Base-by-base conservation (phyloP, 2,888 invertebrate species). In the Drosophila pegasa region DNA sequence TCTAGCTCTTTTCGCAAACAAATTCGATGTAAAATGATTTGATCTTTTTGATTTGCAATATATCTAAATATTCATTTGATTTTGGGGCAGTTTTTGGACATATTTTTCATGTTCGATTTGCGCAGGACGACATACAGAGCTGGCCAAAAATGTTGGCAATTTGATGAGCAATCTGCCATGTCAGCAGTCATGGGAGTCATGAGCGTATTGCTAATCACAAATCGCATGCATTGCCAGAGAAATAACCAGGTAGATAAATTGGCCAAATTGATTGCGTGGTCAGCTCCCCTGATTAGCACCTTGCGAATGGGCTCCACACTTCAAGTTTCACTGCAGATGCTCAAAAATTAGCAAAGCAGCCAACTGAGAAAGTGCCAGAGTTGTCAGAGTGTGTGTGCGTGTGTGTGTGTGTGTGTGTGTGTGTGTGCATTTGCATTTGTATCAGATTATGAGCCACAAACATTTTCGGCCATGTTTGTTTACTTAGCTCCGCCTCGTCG, bases 401-500 rank as follows among this genome's bases (percentile, higher is more conserved):
- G 48, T 41, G 51, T 67, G 43, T 52, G 47, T 55, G 33, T 61
- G 61, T 37, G 50, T 41, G 56, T 66, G 63, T 70, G 31, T 75
- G 62, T 47, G 65, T 55, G 52, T 64, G 78, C 80, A 79, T 82
- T 80, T 84, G 83, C 86, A 84, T 87, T 88, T 88, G 85, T 86
- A 86, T 87, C 88, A 84, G 90, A 88, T 89, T 88, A 89, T 88
- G 80, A 83, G 90, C 80, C 88, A 77, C 88, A 88, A 90, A 87
- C 86, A 89, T 89, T 90, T 90, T 91, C 91, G 91, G 91, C 91
- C 91, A 91, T 91, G 89, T 90, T 91, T 91, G 90, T 91, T 91
- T 91, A 87, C 89, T 88, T 91, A 87, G 91, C 91, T 91, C 91
- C 91, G 91, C 91, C 91, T 91, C 87, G 87, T 87, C 87, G 84